These are phyloP conservation scores for Caerostris darwini DNA, from an alignment of 1,140 invertebrate species.

Conservation along the genomic window DNA sequence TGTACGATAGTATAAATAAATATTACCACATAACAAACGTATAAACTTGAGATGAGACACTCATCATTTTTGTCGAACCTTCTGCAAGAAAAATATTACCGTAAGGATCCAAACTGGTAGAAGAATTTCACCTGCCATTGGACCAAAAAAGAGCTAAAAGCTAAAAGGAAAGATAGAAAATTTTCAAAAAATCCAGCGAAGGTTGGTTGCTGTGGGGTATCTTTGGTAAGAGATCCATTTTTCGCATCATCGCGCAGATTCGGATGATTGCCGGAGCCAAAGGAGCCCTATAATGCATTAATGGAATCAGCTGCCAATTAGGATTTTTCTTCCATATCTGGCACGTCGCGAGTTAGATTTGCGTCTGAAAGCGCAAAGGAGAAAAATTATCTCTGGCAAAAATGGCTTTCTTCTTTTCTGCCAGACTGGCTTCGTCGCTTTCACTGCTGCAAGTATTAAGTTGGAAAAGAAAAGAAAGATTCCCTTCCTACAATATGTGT, in stretches of 20 bases:
- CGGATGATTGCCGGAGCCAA: constrained; percentile 6
- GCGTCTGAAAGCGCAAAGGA: neutral
- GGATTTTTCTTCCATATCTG: neutral
- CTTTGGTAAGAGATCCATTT: neutral
- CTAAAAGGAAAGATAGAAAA: neutral
- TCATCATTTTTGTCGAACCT: no score
- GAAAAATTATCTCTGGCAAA: neutral
- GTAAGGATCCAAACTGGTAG: neutral
- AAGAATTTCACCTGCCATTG: neutral
- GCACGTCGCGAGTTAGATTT: constrained; percentile 1
- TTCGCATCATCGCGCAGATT: constrained; percentile 1
- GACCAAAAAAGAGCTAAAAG: neutral
- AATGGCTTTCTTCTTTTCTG: neutral
- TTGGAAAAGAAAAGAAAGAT: neutral
- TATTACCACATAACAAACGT: no score
- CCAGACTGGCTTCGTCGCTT: neutral
- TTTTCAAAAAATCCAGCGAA: neutral
- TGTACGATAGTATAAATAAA: no score
- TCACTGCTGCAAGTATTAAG: neutral
- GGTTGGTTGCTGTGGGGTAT: neutral
- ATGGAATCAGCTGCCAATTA: constrained; percentile 4
- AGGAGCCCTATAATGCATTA: constrained; percentile 15
- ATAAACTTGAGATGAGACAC: no score
- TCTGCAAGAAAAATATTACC: neutral
- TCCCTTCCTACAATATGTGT: neutral